These are phyloP conservation scores for Phylloscopus trochilus DNA, from an alignment of 2,113 vertebrate genomes.

Conservation along the genomic window DNA sequence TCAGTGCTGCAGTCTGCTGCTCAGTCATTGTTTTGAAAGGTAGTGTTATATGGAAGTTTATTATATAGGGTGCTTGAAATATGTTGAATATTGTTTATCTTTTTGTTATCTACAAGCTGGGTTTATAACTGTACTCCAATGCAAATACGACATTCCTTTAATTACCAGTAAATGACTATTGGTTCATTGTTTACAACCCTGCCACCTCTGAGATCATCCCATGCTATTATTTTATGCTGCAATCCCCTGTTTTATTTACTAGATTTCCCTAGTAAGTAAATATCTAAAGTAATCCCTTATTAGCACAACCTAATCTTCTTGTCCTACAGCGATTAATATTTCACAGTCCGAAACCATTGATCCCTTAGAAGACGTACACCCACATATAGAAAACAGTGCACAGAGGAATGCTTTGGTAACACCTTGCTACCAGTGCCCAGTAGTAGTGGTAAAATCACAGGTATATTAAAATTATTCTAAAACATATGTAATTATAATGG, in stretches of 20 bases:
- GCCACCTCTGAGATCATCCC: background rate
- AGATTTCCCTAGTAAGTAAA: background rate
- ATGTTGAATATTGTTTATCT: background rate
- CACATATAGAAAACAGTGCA: background rate
- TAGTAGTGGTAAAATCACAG: background rate
- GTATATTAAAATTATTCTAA: background rate
- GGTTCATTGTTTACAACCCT: background rate
- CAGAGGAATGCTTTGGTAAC: background rate
- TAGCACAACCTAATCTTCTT: background rate
- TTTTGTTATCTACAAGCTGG: background rate
- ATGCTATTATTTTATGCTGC: background rate
- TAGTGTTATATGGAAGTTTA: background rate
- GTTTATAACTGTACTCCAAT: background rate
- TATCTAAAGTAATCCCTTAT: background rate
- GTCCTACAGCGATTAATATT: background rate
- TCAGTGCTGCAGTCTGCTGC: background rate
- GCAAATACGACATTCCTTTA: background rate
- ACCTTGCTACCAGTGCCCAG: background rate
- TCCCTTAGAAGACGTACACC: background rate
- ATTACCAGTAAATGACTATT: background rate
- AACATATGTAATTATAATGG: background rate
- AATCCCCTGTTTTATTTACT: background rate
- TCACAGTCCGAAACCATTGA: background rate
- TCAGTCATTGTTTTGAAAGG: background rate
- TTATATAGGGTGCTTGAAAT: background rate